These are phyloP conservation scores for Atlantisia rogersi DNA, from an alignment of 2,113 vertebrate genomes.

Conservation along the genomic window DNA sequence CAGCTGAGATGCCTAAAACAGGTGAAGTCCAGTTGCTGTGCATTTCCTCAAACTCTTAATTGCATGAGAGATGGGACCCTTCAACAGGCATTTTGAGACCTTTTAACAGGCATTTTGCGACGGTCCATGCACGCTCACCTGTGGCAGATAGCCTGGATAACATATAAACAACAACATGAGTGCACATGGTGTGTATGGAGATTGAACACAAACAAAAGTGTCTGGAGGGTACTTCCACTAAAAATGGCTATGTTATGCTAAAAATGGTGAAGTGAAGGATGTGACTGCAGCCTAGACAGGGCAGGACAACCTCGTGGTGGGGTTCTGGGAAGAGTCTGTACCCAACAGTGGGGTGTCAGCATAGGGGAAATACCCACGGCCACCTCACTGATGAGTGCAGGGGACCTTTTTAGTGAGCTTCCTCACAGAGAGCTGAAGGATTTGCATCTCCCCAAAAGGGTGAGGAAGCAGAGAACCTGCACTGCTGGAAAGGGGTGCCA, in stretches of 20 bases:
- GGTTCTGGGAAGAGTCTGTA: fast-evolving
- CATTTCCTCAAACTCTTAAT: not conserved
- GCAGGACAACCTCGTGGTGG: fast-evolving
- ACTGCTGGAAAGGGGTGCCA: fast-evolving
- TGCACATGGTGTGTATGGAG: not conserved
- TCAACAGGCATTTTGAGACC: not conserved
- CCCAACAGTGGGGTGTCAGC: not conserved
- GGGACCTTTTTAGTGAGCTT: not conserved
- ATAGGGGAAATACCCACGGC: not conserved
- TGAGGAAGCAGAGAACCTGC: not conserved
- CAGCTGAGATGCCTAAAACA: not conserved
- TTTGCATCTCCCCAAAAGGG: fast-evolving
- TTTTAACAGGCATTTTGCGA: not conserved
- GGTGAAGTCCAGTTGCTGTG: not conserved
- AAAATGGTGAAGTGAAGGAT: not conserved
- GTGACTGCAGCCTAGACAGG: not conserved
- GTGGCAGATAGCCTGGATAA: not conserved
- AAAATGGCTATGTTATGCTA: not conserved
- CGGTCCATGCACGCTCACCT: not conserved
- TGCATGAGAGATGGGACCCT: fast-evolving
- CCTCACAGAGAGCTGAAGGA: not conserved
- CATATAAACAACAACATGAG: not conserved
- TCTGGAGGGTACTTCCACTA: not conserved
- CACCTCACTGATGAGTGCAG: not conserved
- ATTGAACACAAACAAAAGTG: not conserved